Evolutionary conservation across 2,113 vertebrate genomes (phyloP), one percentile per base, ranked within the genome.

Genomic region (Hemiprocne comata): DNA sequence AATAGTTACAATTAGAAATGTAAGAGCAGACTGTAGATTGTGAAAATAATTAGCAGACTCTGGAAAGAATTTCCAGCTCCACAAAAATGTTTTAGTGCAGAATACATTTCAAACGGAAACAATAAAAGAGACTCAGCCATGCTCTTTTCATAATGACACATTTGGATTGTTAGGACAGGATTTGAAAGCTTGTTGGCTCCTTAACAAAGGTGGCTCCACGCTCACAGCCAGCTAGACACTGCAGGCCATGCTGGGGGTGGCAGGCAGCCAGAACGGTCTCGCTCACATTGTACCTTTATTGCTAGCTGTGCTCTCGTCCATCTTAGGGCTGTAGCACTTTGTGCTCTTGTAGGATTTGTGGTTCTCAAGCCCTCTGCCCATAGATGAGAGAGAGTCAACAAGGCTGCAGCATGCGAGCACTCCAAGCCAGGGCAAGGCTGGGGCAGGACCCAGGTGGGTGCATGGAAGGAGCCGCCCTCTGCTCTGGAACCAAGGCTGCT

Each of bases 21-120:
- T 95, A 95, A 95, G 89, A 90, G 92, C 88, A 78, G 92, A 61
- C 79, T 72, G 83, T 58, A 91, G 92, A 88, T 91, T 90, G 90
- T 86, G 93, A 93, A 95, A 96, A 95, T 96, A 96, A 96, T 96
- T 94, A 96, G 92, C 73, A 84, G 88, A 74, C 93, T 85, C 70
- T 76, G 90, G 78, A 87, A 80, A 95, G 83, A 93, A 94, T 96
- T 96, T 96, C 70, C 76, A 93, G 76, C 86, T 28, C 26, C 74
- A 93, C 95, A 92, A 92, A 96, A 95, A 94, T 96, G 66, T 92
- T 96, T 96, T 92, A 96, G 50, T n/a, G 80, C 4, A 2, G 93
- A 81, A 87, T 46, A 61, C 50, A 48, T 82, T 90, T 92, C 79
- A 78, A 92, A 95, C 1, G 25, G 90, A 87, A 93, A 90, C 80